Base-by-base conservation (phyloP, 2,113 vertebrate species). In the Ovis canadensis region DNA sequence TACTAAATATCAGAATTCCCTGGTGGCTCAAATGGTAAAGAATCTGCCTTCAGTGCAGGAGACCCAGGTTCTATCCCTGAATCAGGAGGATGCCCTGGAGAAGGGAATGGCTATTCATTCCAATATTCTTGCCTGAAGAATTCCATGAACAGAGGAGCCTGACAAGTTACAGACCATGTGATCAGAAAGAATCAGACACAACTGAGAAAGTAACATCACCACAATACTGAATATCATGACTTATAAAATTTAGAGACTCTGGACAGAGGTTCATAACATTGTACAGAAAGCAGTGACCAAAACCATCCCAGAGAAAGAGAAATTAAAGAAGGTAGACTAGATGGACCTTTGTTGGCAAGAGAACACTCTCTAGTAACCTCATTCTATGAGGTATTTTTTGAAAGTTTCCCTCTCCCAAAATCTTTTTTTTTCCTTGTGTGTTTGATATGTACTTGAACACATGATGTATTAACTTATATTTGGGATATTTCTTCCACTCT, bases 381-480 rank as follows among this genome's bases (percentile, higher is more conserved):
- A 64, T 90, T 88, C 48, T 82, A 54, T 17, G 17, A 62, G 7
- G 3, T 14, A 43, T 59, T 33, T 84, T 80, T 14, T 64, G 2
- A 7, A 64, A 54, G 16, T 43, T 52, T 71, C 4, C 29, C 14
- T 33, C n/a, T 1, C 2, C 3, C 21, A 13, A 52, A n/a, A 52
- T 12, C 11, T 52, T 21, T 83, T 36, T 81, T 89, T 59, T 96
- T 40, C 81, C 23, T 15, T 27, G 11, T 11, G 6, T 86, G 2
- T 89, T 93, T 94, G 31, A 89, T 81, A 81, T 74, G 81, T 90
- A 95, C 23, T 57, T 78, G 27, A 14, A 74, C 13, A 21, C 45
- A 50, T 25, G 83, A 19, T 14, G 45, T 5, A 90, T 52, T 52
- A 52, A 64, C 86, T 90, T 62, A 36, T 90, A 40, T 83, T 86